These are phyloP conservation scores for Brachynemurus nebulosus DNA, from an alignment of 2,888 invertebrate species.

Conservation along the genomic window DNA sequence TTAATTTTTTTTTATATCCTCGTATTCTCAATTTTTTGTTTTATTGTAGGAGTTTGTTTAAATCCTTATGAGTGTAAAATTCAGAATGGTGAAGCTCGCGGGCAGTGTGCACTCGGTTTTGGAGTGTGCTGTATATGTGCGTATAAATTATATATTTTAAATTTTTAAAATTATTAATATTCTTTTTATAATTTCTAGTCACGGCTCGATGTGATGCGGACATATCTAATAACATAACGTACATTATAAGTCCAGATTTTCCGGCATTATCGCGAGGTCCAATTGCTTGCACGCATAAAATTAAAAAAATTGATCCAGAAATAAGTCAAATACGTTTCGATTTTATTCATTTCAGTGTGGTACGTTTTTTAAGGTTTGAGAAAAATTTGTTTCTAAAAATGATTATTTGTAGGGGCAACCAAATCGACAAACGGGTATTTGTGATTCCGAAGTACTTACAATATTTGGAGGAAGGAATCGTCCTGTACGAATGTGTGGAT, in stretches of 20 bases:
- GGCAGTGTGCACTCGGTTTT: slow-evolving; percentile 69
- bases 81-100: slow-evolving; percentile 53
- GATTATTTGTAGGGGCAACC: slow-evolving; percentile 62
- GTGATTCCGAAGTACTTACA: slow-evolving; percentile 59
- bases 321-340: slow-evolving; percentile 74
- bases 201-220: slow-evolving; percentile 58
- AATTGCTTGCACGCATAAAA: slow-evolving; percentile 52
- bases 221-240: slow-evolving; percentile 65
- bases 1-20: not conserved
- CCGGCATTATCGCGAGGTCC: slow-evolving; percentile 59
- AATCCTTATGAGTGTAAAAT: slow-evolving; percentile 74
- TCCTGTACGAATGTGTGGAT: slow-evolving; percentile 57
- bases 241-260: slow-evolving; percentile 69
- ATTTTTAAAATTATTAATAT: not conserved
- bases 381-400: not conserved
- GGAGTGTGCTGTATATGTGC: slow-evolving; percentile 78
- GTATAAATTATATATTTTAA: slow-evolving; percentile 34
- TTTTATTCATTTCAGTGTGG: slow-evolving; percentile 69
- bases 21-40: not conserved
- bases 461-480: slow-evolving; percentile 41
- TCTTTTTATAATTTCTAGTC: slow-evolving; percentile 36
- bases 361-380: slow-evolving; percentile 32
- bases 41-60: slow-evolving; percentile 53
- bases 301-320: slow-evolving; percentile 62
- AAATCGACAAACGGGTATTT: slow-evolving; percentile 61